Percentiles rank a stretch among this genome's conserved stretches.
These are phyloP conservation scores for Drosophila melanica DNA, from an alignment of 1,140 invertebrate species.

Conservation along the genomic window DNA sequence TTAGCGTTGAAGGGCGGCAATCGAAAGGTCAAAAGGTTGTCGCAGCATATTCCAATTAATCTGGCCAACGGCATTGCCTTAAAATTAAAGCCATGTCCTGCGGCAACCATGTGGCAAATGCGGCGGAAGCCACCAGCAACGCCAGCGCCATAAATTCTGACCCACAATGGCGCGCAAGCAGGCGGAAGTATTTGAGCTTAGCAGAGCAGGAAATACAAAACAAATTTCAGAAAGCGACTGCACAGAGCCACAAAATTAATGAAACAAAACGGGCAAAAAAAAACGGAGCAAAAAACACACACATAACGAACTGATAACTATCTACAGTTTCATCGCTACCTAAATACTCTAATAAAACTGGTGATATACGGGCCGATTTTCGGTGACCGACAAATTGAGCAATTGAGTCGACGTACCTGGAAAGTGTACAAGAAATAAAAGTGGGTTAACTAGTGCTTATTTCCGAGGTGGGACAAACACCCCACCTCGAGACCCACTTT, in stretches of 20 bases:
- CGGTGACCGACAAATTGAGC: neutral
- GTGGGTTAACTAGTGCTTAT: too few species aligned
- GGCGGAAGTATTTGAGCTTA: constrained; percentile 74
- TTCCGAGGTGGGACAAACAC: too few species aligned
- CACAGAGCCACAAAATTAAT: constrained; percentile 54
- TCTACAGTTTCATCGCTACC: constrained; percentile 24
- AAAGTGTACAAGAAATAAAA: too few species aligned
- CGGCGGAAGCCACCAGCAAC: constrained; percentile 64
- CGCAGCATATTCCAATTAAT: constrained; percentile 34
- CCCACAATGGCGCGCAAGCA: constrained; percentile 61
- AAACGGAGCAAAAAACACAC: constrained; percentile 32
- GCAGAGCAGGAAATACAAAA: constrained; percentile 70
- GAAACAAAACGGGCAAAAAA: constrained; percentile 55
- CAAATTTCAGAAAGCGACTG: constrained; percentile 58
- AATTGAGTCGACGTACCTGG: too few species aligned
- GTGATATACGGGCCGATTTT: too few species aligned
- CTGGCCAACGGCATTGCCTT: constrained; percentile 15
- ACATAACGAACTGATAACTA: constrained; percentile 7
- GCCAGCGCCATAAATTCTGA: constrained; percentile 68
- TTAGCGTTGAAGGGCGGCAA: constrained; percentile 1
- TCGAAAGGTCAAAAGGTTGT: constrained; percentile 45
- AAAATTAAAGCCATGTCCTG: constrained; percentile 33
- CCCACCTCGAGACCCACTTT: too few species aligned
- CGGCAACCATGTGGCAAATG: constrained; percentile 62
- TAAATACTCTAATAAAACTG: constrained; percentile 42